Evolutionary conservation across 2,113 vertebrate species (phyloP).

Genomic region (Ophthalmolycus amberensis): DNA sequence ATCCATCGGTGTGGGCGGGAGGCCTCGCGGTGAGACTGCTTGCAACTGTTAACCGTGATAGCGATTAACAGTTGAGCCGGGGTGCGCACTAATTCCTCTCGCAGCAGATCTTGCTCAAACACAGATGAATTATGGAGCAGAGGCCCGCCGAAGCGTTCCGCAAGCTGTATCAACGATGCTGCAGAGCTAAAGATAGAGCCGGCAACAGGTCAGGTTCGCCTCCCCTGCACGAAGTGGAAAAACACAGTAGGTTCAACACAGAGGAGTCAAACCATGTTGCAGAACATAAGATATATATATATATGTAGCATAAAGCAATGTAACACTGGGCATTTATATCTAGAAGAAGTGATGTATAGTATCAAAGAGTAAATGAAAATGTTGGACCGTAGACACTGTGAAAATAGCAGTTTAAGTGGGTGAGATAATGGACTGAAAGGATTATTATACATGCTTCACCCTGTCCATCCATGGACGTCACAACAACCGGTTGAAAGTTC

Average conservation of each 20-base stretch:
- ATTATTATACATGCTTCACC: neutral
- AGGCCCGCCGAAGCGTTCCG: constrained; percentile 39
- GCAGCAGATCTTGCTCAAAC: constrained; percentile 55
- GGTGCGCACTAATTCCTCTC: constrained; percentile 43
- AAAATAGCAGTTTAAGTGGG: constrained; percentile 6
- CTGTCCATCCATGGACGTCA: neutral
- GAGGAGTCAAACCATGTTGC: constrained; percentile 10
- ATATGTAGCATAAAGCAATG: constrained; percentile 2
- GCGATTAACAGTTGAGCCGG: constrained; percentile 50
- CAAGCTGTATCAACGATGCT: constrained; percentile 38
- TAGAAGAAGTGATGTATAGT: constrained; percentile 1
- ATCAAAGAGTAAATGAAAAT: constrained; percentile 23
- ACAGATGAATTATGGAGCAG: constrained; percentile 69
- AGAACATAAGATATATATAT: neutral
- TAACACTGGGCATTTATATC: neutral
- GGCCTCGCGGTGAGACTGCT: constrained; percentile 11
- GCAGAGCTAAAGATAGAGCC: constrained; percentile 68
- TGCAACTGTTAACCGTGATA: constrained; percentile 36
- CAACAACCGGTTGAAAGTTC: neutral
- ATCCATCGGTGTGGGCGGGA: neutral
- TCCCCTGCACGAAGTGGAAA: constrained; percentile 45
- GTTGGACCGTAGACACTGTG: neutral
- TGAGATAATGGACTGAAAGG: neutral
- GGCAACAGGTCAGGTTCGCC: constrained; percentile 42
- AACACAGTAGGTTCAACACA: constrained; percentile 28